Evolutionary conservation across 2,797 vertebrate genomes (phyloP).

Genomic region (Notolabrus celidotus): DNA sequence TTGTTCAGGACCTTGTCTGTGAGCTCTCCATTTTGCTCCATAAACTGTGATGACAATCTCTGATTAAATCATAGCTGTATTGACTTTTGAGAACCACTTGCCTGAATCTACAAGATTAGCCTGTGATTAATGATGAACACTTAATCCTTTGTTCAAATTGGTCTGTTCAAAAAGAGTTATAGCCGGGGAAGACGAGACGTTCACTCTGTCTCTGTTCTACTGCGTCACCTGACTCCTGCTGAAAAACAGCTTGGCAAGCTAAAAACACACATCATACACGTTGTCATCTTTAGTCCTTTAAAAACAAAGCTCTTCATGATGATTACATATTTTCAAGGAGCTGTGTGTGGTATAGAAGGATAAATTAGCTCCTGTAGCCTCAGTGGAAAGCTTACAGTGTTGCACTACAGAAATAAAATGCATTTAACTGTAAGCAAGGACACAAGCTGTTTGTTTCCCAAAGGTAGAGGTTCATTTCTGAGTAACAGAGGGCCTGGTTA

Average conservation of each 20-base stretch:
- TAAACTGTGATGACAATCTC: constrained; percentile 68
- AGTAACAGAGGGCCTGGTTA: too few relatives aligned
- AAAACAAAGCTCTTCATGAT: constrained; percentile 37
- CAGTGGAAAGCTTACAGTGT: constrained; percentile 3
- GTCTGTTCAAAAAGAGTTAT: constrained; percentile 58
- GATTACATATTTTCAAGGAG: constrained; percentile 52
- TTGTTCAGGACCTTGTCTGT: constrained; percentile 36
- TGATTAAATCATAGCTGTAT: constrained; percentile 76
- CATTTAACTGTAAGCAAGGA: too few relatives aligned
- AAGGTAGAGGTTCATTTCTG: too few relatives aligned
- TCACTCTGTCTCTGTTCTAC: constrained; percentile 53
- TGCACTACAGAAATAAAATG: background rate
- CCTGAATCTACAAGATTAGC: constrained; percentile 79
- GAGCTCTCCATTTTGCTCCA: constrained; percentile 62
- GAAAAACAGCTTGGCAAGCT: constrained; percentile 44
- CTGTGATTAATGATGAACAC: constrained; percentile 72
- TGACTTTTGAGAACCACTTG: constrained; percentile 74
- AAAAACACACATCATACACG: constrained; percentile 48
- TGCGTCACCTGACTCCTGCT: constrained; percentile 57
- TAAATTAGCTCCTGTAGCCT: constrained; percentile 21
- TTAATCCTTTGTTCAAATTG: constrained; percentile 78
- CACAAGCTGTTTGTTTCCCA: too few relatives aligned
- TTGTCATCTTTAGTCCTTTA: constrained; percentile 52
- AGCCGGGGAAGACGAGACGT: constrained; percentile 33
- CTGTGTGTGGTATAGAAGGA: constrained; percentile 27